A percentile compares a stretch with the other conserved stretches of the same genome.
Evolutionary conservation across 2,113 vertebrate species (phyloP).

Genomic region (Plectropomus leopardus): DNA sequence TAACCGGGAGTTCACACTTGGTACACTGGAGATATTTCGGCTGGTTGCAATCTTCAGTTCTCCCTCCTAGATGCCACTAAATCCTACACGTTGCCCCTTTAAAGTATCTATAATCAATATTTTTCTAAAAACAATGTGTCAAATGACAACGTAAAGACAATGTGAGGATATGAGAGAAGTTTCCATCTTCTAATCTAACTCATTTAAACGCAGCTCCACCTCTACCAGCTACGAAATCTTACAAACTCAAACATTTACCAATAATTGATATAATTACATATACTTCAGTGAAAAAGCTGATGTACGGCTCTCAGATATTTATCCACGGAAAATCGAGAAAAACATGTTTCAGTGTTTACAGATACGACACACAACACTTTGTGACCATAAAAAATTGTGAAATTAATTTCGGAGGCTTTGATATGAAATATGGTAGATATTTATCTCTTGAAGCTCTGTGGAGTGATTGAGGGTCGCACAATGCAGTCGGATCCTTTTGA

Average conservation of each 20-base stretch:
- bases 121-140: neutral
- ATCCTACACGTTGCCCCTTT: too few relatives aligned
- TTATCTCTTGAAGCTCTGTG: neutral
- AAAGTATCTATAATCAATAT: neutral
- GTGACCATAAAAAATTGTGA: slow-evolving; percentile 15
- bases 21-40: too few relatives aligned
- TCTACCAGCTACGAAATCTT: neutral
- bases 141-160: neutral
- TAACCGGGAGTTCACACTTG: too few relatives aligned
- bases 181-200: neutral
- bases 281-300: neutral
- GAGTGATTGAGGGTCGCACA: neutral
- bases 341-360: slow-evolving; percentile 2
- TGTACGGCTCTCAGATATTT: neutral
- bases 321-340: neutral
- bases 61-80: too few relatives aligned
- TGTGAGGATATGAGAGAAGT: neutral
- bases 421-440: neutral
- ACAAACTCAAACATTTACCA: neutral
- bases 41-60: too few relatives aligned
- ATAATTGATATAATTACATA: neutral
- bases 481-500: slow-evolving; percentile 16
- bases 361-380: neutral
- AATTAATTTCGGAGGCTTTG: slow-evolving; percentile 1
- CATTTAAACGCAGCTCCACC: neutral